Evolutionary conservation across 2,888 invertebrate species (phyloP), one percentile per base, ranked within the genome.

Genomic region (Drosophila monieri): DNA sequence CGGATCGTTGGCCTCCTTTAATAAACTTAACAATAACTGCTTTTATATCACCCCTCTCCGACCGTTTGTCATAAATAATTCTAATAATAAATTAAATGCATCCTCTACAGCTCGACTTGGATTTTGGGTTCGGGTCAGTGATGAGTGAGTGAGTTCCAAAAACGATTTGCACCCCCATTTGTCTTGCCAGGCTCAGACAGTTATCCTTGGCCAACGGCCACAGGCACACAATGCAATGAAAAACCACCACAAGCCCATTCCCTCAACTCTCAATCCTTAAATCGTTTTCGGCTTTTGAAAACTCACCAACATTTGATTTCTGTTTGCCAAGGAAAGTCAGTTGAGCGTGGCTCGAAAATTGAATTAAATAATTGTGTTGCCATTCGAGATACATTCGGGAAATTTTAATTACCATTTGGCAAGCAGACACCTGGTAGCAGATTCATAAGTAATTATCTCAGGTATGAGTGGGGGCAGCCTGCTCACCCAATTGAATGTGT

Each of bases 1-100:
- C 32, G 58, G 44, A 57, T 67, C 71, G 60, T 55, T 64, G 55
- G 62, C 51, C 62, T 25, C 66, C 73, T 72, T 74, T 85, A 86
- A 86, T 84, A 83, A 85, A 85, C 85, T 87, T 85, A 80, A 83
- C 79, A 85, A 78, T 80, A 79, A 77, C 78, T 58, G 78, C 86
- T 86, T 86, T 81, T 84, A 78, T 84, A 86, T 84, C 86, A 79
- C 72, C 76, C 85, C 77, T 73, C 46, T 58, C 68, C 72, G 52
- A 66, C 55, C 77, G 78, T 75, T 88, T 76, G 87, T 87, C 90
- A 90, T 90, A 90, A 90, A 90, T 90, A 90, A 90, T 88, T 90
- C 89, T 88, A 90, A 90, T 88, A 90, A 90, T 90, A 90, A 90
- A 90, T 90, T 90, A 90, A 90, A 90, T 88, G 90, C 90, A 90